Percentiles rank a stretch among this genome's conserved stretches.
phyloP scores from a whole-genome alignment of 2,797 vertebrate species.

The Balearica regulorum region DNA sequence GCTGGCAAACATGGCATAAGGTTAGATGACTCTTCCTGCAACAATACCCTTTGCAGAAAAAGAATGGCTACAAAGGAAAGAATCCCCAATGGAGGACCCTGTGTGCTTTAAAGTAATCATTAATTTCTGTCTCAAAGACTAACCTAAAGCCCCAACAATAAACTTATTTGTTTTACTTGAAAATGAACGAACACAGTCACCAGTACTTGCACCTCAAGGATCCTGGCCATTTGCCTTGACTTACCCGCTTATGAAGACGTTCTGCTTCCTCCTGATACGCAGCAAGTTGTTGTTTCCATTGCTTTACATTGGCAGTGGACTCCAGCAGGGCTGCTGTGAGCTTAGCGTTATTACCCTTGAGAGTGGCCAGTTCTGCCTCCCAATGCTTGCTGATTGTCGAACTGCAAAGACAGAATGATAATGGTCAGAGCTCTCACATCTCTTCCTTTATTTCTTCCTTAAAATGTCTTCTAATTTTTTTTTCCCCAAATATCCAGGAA shows the following conservation, averaged over 20 bases:
- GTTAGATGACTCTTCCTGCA: not conserved
- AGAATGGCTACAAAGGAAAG: not conserved
- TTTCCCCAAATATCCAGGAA: not conserved
- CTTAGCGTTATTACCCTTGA: constrained; percentile 98
- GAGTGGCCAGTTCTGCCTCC: constrained; percentile 95
- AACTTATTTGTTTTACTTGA: not conserved
- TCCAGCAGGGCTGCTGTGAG: constrained; percentile 96
- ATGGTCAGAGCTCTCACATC: not conserved
- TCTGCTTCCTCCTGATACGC: constrained; percentile 98
- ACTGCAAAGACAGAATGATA: constrained; percentile 73
- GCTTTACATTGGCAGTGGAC: constrained; percentile 98
- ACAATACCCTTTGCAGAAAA: not conserved
- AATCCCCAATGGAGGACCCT: not conserved
- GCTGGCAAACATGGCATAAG: not conserved
- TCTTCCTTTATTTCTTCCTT: not conserved
- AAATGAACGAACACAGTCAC: not conserved
- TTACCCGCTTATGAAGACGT: constrained; percentile 95
- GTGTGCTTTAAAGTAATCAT: not conserved
- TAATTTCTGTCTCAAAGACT: not conserved
- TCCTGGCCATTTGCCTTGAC: not conserved
- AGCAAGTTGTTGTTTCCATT: constrained; percentile 98
- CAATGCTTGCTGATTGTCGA: constrained; percentile 97
- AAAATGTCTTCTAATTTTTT: not conserved
- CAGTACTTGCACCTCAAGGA: not conserved
- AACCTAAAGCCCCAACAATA: not conserved